Conservation (phyloP, 1,140 invertebrate species). For the Drosophila carrolli region DNA sequence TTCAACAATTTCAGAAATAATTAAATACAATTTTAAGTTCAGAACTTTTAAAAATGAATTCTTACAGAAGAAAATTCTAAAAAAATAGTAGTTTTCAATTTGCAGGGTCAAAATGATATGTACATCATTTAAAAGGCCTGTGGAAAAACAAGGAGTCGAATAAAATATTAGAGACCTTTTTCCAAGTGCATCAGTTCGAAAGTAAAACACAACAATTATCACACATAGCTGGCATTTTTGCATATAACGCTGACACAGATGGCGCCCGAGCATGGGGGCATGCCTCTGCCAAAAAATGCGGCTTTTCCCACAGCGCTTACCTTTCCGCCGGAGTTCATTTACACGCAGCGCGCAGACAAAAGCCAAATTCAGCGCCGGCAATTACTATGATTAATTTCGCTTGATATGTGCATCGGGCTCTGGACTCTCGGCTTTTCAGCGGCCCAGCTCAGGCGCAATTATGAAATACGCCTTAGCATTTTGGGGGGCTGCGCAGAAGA, state of each 20-base stretch:
- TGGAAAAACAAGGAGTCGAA: too few species aligned
- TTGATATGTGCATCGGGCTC: constrained; percentile 45
- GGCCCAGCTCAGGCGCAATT: constrained; percentile 52
- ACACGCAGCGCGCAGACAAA: constrained; percentile 67
- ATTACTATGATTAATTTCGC: constrained; percentile 76
- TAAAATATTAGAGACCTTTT: not conserved
- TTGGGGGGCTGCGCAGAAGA: constrained; percentile 22
- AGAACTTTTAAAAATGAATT: too few species aligned
- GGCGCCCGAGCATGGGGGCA: constrained; percentile 47
- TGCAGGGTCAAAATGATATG: too few species aligned
- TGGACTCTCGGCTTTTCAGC: constrained; percentile 16
- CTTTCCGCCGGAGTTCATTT: constrained; percentile 69
- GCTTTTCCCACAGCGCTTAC: constrained; percentile 66
- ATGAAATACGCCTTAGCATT: constrained; percentile 80
- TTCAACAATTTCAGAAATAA: too few species aligned
- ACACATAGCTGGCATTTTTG: constrained; percentile 65
- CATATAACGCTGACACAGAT: constrained; percentile 74
- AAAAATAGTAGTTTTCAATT: too few species aligned
- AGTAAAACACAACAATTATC: constrained; percentile 62
- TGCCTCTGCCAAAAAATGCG: constrained; percentile 62
- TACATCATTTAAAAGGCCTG: too few species aligned
- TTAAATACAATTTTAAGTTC: not conserved
- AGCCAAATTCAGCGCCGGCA: constrained; percentile 34
- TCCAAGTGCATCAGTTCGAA: constrained; percentile 38
- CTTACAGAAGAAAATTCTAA: too few species aligned